phyloP scores from a whole-genome alignment of 1,140 invertebrate genomes.

The Papilio xuthus region DNA sequence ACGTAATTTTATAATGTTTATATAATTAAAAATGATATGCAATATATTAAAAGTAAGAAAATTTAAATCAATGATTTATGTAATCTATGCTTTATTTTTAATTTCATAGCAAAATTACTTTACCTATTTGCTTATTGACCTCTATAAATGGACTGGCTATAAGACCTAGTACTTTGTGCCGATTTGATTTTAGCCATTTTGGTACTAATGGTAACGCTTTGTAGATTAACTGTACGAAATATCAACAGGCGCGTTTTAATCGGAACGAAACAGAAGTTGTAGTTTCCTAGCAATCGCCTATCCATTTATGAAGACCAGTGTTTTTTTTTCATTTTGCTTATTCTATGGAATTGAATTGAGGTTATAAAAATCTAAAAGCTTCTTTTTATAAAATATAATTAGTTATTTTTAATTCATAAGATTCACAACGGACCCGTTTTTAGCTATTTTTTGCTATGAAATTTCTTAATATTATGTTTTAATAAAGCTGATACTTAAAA shows the following conservation, averaged over 20 bases:
- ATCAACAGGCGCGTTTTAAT: too few relatives aligned
- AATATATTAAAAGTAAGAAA: neutral
- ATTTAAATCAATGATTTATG: neutral
- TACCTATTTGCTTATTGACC: too few relatives aligned
- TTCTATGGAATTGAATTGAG: conserved; percentile 1
- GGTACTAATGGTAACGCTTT: too few relatives aligned
- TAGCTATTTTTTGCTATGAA: neutral
- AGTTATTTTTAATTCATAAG: conserved; percentile 12
- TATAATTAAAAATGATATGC: neutral
- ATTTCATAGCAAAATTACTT: neutral
- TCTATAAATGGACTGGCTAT: too few relatives aligned
- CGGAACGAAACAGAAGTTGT: too few relatives aligned
- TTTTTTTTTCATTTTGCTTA: too few relatives aligned
- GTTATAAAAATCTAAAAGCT: conserved; percentile 14
- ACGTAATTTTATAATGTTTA: neutral
- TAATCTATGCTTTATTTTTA: neutral
- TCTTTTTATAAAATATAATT: conserved; percentile 1
- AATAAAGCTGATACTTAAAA: neutral
- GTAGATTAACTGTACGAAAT: too few relatives aligned
- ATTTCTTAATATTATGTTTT: neutral
- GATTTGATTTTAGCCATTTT: too few relatives aligned
- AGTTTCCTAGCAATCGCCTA: too few relatives aligned
- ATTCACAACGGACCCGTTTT: conserved; percentile 1
- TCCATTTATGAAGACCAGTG: too few relatives aligned
- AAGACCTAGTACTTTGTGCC: too few relatives aligned